These are phyloP conservation scores for Lerista edwardsae DNA, from an alignment of 2,797 vertebrate genomes.

Conservation along the genomic window DNA sequence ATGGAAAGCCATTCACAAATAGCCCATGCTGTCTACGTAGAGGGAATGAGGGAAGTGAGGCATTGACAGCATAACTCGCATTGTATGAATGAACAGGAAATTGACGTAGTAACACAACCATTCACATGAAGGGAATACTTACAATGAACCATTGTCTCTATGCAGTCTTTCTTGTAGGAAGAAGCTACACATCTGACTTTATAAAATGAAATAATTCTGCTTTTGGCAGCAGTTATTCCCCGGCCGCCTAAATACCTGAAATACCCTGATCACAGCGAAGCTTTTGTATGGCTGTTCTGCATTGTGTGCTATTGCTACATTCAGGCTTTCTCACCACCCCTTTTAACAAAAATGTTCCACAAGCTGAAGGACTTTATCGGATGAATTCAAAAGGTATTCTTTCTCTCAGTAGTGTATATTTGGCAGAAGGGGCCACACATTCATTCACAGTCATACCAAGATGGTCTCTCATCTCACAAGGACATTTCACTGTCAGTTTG, in stretches of 20 bases:
- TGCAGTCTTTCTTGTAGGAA: constrained; percentile 62
- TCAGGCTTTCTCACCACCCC: constrained; percentile 33
- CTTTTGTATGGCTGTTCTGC: neutral
- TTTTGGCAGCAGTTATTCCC: constrained; percentile 46
- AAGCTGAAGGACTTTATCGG: constrained; percentile 30
- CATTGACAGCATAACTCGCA: constrained; percentile 57
- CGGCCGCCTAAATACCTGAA: constrained; percentile 46
- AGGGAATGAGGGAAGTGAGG: constrained; percentile 27
- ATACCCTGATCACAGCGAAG: neutral
- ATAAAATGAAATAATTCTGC: constrained; percentile 53
- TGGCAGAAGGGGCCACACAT: neutral
- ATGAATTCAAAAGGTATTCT: neutral
- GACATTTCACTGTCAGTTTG: neutral
- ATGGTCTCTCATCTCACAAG: neutral
- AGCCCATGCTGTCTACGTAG: constrained; percentile 35
- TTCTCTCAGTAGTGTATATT: constrained; percentile 23
- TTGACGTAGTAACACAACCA: constrained; percentile 41
- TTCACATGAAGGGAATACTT: constrained; percentile 28
- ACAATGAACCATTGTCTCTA: constrained; percentile 58
- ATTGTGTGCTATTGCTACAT: neutral
- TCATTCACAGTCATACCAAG: neutral
- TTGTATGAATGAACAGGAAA: constrained; percentile 32
- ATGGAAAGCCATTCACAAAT: constrained; percentile 45
- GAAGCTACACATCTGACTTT: constrained; percentile 64
- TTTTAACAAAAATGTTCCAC: constrained; percentile 5